These are phyloP conservation scores for Pediacus dermestoides DNA, from an alignment of 2,888 invertebrate genomes.

Conservation along the genomic window DNA sequence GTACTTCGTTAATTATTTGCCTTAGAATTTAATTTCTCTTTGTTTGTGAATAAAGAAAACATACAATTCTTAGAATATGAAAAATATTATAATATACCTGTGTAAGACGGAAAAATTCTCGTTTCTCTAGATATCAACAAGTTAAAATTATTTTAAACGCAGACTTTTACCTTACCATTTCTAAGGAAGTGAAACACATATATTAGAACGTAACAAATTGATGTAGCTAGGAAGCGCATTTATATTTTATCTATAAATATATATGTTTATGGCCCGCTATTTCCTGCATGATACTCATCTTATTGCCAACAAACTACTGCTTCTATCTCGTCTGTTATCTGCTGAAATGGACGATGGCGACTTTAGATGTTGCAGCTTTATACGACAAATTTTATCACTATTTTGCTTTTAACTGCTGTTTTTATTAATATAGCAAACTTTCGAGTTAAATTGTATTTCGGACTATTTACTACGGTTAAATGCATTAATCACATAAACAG, in stretches of 20 bases:
- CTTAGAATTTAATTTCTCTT: too few species aligned
- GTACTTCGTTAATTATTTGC: too few species aligned
- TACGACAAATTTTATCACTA: slow-evolving; percentile 23
- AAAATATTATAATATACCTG: too few species aligned
- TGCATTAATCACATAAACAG: too few species aligned
- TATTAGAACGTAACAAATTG: slow-evolving; percentile 10
- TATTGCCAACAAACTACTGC: slow-evolving; percentile 17
- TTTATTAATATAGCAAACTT: slow-evolving; percentile 18
- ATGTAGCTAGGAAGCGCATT: slow-evolving; percentile 7
- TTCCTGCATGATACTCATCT: slow-evolving; percentile 21
- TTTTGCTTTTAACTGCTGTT: slow-evolving; percentile 13
- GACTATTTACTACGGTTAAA: slow-evolving; percentile 10
- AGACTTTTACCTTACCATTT: too few species aligned
- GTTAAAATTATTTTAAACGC: too few species aligned
- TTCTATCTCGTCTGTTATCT: slow-evolving; percentile 20
- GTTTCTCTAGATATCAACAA: too few species aligned
- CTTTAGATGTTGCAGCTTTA: slow-evolving; percentile 14
- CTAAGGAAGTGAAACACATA: too few species aligned
- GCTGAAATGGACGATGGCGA: slow-evolving; percentile 21
- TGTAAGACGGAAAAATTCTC: too few species aligned
- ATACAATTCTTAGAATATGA: too few species aligned
- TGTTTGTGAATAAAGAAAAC: too few species aligned
- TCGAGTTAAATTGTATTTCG: slow-evolving; percentile 10
- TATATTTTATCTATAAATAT: slow-evolving; percentile 20
- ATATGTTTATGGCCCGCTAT: slow-evolving; percentile 21